Conservation (phyloP, 64 coral and sea anemone genomes). For the Porites australiensis region DNA sequence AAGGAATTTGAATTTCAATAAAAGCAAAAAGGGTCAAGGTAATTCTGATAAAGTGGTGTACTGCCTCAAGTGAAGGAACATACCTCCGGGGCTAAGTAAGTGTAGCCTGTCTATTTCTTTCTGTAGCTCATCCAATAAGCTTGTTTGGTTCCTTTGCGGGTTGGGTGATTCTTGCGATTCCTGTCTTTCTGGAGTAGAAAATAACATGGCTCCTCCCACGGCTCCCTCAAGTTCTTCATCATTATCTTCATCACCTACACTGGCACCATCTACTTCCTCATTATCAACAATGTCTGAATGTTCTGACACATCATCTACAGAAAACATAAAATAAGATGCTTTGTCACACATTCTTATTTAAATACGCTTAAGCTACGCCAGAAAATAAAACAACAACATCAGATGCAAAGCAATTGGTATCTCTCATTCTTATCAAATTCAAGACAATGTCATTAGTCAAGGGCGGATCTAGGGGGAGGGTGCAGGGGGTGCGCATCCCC, state of each 20-base stretch:
- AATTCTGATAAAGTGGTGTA: too few relatives aligned
- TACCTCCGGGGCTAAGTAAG: constrained; percentile 41
- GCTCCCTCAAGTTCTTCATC: constrained; percentile 59
- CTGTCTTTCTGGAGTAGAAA: neutral
- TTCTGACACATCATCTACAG: neutral
- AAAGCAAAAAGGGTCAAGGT: too few relatives aligned
- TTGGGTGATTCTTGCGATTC: neutral
- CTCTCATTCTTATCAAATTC: too few relatives aligned
- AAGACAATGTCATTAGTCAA: too few relatives aligned
- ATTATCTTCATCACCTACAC: neutral
- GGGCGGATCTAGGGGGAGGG: too few relatives aligned
- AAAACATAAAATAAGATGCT: neutral
- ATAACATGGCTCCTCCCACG: constrained; percentile 29
- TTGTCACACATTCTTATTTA: too few relatives aligned
- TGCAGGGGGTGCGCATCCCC: too few relatives aligned
- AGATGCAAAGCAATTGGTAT: too few relatives aligned
- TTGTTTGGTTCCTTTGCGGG: constrained; percentile 2
- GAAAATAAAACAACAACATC: too few relatives aligned
- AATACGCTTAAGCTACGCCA: too few relatives aligned
- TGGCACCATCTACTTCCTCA: neutral
- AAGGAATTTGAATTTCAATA: too few relatives aligned
- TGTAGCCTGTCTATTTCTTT: constrained; percentile 57
- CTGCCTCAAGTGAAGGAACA: neutral
- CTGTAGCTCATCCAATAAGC: constrained; percentile 57
- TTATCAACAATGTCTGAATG: constrained; percentile 19